These are phyloP conservation scores for Etia nguti DNA, from an alignment of 2,113 vertebrate genomes.

Conservation along the genomic window DNA sequence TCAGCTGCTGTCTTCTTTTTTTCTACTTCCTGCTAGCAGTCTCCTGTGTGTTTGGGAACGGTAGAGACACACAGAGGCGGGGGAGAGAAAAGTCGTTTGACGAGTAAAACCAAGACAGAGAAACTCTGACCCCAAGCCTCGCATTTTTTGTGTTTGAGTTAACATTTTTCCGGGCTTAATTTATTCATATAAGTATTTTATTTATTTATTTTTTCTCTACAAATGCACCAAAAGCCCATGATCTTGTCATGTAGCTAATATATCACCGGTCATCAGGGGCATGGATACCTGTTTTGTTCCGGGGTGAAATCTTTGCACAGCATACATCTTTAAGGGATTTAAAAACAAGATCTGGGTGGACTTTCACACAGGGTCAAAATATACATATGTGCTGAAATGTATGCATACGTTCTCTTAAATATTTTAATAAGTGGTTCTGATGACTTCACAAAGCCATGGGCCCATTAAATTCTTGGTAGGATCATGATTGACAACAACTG, in stretches of 20 bases:
- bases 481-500: background rate
- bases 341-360: background rate
- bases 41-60: background rate
- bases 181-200: background rate
- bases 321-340: background rate
- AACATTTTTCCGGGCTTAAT: background rate
- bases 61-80: conserved; percentile 38
- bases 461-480: background rate
- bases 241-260: background rate
- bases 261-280: accelerated
- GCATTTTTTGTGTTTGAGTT: background rate
- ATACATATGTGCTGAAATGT: background rate
- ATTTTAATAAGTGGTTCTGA: background rate
- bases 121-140: background rate
- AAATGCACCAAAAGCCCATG: background rate
- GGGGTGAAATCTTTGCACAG: background rate
- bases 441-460: background rate
- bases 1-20: conserved; percentile 4
- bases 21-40: conserved; percentile 33
- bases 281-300: background rate
- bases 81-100: conserved; percentile 17
- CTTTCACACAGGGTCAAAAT: background rate
- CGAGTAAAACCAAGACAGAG: background rate
- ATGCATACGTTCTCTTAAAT: background rate
- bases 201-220: background rate